Base-by-base conservation (phyloP, 1,140 invertebrate species). In the Drosophila tani region DNA sequence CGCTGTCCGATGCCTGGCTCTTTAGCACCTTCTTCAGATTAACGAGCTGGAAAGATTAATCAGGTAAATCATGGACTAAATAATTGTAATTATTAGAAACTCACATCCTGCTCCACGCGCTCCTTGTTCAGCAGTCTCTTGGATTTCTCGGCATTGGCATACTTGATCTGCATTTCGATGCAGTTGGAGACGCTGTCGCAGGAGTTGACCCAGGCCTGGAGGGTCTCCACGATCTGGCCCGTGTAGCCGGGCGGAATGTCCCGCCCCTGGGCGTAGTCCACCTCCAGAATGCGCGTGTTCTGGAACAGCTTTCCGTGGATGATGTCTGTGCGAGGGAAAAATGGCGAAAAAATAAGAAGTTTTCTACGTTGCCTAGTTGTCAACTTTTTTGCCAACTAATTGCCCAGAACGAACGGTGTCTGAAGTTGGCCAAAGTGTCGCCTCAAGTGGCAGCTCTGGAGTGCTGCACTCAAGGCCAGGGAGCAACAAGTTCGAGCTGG, bases 301-400 rank as follows among this genome's bases (percentile, higher is more conserved):
- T 99, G 98, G 93, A 99, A 98, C 63, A 99, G 93, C 94, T 99
- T 99, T 1, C 98, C 98, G 86, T 98, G 97, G 68, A 99, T 98
- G 81, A 99, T 97, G 93, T 99, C 98, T 95, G 94, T 27, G 40
- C 11, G 29, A 56, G 3, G 21, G 5, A 46, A 43, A 49, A 49
- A 29, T 2, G 41, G 32, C 21, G 17, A 21, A 45, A 46, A 66
- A 76, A 77, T 57, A n/a, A 53, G 35, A 58, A 51, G 53, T 67
- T 76, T 51, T 43, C 11, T 35, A n/a, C 21, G 17, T 17, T 35
- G 32, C 32, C 62, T 32, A 15, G 40, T 56, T 70, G 67, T 60
- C 46, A 73, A 60, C 55, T 73, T 73, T 59, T 50, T 24, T 3
- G 3, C 38, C 43, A 55, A 74, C 70, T 74, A 74, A 74, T 74